These are phyloP conservation scores for Gouania willdenowi DNA, from an alignment of 2,797 vertebrate species.

Conservation along the genomic window DNA sequence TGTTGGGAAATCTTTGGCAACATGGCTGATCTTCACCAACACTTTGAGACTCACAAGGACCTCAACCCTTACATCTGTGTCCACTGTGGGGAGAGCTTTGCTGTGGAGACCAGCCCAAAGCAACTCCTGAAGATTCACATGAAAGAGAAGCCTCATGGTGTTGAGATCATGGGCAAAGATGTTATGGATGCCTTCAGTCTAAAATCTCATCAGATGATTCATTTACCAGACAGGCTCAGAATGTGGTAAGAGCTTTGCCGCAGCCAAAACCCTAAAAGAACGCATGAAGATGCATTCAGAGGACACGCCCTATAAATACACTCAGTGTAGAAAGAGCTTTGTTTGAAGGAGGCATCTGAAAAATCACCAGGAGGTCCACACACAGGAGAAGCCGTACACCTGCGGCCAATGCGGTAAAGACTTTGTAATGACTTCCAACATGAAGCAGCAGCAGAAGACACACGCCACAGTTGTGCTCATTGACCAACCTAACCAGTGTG, in stretches of 20 bases:
- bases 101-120: conserved; percentile 79
- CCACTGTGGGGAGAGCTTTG: conserved; percentile 81
- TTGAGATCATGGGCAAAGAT: conserved; percentile 81
- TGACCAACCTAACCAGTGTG: conserved; percentile 77
- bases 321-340: conserved; percentile 81
- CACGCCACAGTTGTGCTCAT: conserved; percentile 62
- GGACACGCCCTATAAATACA: conserved; percentile 83
- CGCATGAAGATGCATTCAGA: conserved; percentile 85
- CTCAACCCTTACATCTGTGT: conserved; percentile 81
- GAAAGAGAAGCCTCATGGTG: conserved; percentile 81
- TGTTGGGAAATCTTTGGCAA: conserved; percentile 80
- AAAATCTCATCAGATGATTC: conserved; percentile 82
- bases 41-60: conserved; percentile 82
- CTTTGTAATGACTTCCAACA: conserved; percentile 77
- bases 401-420: conserved; percentile 80
- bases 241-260: conserved; percentile 80
- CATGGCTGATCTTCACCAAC: conserved; percentile 80
- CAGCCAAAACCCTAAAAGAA: conserved; percentile 79
- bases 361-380: conserved; percentile 81
- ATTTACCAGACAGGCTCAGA: conserved; percentile 78
- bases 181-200: conserved; percentile 79
- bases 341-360: conserved; percentile 79
- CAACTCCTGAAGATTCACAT: conserved; percentile 83
- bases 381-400: conserved; percentile 79
- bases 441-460: conserved; percentile 82